Percentiles rank a stretch among this genome's conserved stretches.
phyloP scores from a whole-genome alignment of 2,113 vertebrate genomes.

The Myrmophylax atrothorax region DNA sequence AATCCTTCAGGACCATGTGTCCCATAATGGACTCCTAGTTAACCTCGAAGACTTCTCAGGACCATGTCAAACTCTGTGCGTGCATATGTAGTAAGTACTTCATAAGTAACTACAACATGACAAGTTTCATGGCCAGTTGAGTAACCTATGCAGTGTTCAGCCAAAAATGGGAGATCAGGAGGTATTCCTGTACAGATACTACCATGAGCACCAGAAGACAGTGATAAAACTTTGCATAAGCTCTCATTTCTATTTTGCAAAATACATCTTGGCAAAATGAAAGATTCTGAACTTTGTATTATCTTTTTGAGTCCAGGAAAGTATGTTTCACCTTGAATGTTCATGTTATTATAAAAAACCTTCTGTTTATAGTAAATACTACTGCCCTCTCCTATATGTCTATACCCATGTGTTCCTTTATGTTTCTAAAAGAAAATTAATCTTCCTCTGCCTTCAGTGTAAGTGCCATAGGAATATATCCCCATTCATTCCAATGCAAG shows the following conservation, averaged over 20 bases:
- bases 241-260: background rate
- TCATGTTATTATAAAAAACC: background rate
- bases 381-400: background rate
- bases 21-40: background rate
- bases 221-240: background rate
- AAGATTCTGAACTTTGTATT: background rate
- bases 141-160: background rate
- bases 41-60: background rate
- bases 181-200: background rate
- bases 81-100: background rate
- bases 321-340: background rate
- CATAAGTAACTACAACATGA: background rate
- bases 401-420: background rate
- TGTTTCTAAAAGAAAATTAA: background rate
- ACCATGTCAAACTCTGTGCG: background rate
- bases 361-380: background rate
- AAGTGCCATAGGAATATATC: background rate
- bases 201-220: fast-evolving
- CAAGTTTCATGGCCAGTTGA: background rate
- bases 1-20: background rate
- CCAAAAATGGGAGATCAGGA: background rate
- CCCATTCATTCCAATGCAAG: background rate
- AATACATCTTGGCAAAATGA: background rate
- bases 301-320: background rate
- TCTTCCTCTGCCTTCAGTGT: background rate